Conservation (phyloP, 2,888 invertebrate species). For the Dione juno region DNA sequence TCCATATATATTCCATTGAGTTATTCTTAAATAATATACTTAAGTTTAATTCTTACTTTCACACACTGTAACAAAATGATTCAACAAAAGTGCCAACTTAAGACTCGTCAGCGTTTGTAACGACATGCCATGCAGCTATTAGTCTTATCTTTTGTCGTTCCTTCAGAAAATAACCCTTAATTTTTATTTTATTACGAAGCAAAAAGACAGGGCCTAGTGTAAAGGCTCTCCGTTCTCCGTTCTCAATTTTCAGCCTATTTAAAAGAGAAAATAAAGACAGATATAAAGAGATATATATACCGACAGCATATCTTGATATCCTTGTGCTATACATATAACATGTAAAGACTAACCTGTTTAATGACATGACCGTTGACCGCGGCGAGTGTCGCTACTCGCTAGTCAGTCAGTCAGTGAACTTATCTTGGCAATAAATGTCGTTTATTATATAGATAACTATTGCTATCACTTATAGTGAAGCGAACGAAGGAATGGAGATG, state of each 20-base stretch:
- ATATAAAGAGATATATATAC: no score
- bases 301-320: background rate
- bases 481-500: background rate
- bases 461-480: background rate
- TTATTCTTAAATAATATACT: no score
- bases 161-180: background rate
- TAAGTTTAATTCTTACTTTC: background rate
- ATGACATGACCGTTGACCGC: background rate
- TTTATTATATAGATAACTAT: background rate
- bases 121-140: slow-evolving; percentile 13
- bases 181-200: background rate
- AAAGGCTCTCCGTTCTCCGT: background rate
- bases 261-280: background rate
- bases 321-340: background rate
- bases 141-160: background rate
- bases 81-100: background rate
- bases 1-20: no score
- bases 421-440: slow-evolving; percentile 14
- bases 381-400: background rate
- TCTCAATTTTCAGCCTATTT: background rate
- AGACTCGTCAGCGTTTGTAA: background rate
- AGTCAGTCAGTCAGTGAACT: background rate
- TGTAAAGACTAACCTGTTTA: slow-evolving; percentile 3
- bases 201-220: background rate
- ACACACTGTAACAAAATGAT: no score